phyloP scores from a whole-genome alignment of 1,140 invertebrate species.

The Trachymyrmex septentrionalis region DNA sequence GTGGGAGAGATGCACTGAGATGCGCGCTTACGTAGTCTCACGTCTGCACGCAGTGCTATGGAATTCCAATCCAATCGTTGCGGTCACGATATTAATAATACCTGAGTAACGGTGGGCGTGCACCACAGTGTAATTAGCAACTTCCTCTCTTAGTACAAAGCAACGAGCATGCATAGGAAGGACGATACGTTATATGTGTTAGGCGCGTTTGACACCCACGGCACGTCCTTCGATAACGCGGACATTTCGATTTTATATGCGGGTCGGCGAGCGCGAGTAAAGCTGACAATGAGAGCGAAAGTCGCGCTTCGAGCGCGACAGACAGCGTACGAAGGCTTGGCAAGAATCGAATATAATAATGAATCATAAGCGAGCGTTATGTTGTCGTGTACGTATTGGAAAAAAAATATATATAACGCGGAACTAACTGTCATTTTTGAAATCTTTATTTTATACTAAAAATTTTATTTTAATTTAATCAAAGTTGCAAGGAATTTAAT shows the following conservation, averaged over 20 bases:
- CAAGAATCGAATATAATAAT: slow-evolving; percentile 2
- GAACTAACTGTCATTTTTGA: not conserved
- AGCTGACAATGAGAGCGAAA: slow-evolving; percentile 47
- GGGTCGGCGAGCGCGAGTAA: slow-evolving; percentile 30
- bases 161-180: not conserved
- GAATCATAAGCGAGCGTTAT: not conserved
- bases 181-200: not conserved
- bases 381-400: not conserved
- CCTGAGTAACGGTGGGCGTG: slow-evolving; percentile 5
- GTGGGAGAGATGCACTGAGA: slow-evolving; percentile 66
- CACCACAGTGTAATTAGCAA: slow-evolving; percentile 18
- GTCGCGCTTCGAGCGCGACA: slow-evolving; percentile 19
- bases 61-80: slow-evolving; percentile 62
- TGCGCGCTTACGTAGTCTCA: slow-evolving; percentile 65
- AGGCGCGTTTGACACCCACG: not conserved
- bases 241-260: slow-evolving; percentile 32
- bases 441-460: not conserved
- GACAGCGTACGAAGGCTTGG: slow-evolving; percentile 10
- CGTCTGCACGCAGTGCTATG: slow-evolving; percentile 43
- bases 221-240: slow-evolving; percentile 1
- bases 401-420: not conserved
- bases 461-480: not conserved
- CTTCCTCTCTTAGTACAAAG: slow-evolving; percentile 13
- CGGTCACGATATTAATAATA: slow-evolving; percentile 52
- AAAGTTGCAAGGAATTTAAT: not conserved